These are phyloP conservation scores for Decapterus maruadsi DNA, from an alignment of 2,797 vertebrate species.

Conservation along the genomic window DNA sequence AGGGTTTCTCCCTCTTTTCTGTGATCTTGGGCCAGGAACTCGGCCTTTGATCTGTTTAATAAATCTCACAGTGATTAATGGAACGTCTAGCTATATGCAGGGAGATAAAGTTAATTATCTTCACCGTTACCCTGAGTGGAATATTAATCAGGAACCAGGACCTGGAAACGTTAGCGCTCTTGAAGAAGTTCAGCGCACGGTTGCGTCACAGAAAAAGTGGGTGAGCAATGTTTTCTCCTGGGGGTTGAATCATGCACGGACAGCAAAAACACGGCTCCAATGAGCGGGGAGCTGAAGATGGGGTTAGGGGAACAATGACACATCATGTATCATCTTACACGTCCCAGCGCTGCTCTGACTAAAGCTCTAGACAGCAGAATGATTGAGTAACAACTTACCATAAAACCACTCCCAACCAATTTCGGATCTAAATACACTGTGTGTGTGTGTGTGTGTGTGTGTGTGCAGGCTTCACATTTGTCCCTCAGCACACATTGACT, in stretches of 20 bases:
- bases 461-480: slow-evolving; percentile 43
- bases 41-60: slow-evolving; percentile 61
- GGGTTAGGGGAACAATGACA: slow-evolving; percentile 80
- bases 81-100: slow-evolving; percentile 51
- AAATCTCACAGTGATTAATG: slow-evolving; percentile 64
- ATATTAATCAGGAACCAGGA: slow-evolving; percentile 63
- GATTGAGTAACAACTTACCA: slow-evolving; percentile 84
- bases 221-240: slow-evolving; percentile 68
- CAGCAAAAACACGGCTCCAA: slow-evolving; percentile 68
- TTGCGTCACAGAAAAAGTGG: slow-evolving; percentile 73
- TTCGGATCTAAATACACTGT: slow-evolving; percentile 59
- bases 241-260: slow-evolving; percentile 73
- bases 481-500: slow-evolving; percentile 64
- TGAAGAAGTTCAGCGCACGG: slow-evolving; percentile 21
- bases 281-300: slow-evolving; percentile 59
- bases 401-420: slow-evolving; percentile 80
- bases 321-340: slow-evolving; percentile 80
- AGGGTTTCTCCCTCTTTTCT: slow-evolving; percentile 32
- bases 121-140: slow-evolving; percentile 50
- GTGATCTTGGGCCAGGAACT: slow-evolving; percentile 60
- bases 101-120: slow-evolving; percentile 67
- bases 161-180: slow-evolving; percentile 40
- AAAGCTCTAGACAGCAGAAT: slow-evolving; percentile 71
- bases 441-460: slow-evolving; percentile 35
- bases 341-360: slow-evolving; percentile 68